Percentiles rank a stretch among this genome's conserved stretches.
Conservation (phyloP, 1,140 invertebrate genomes). For the Physella acuta region DNA sequence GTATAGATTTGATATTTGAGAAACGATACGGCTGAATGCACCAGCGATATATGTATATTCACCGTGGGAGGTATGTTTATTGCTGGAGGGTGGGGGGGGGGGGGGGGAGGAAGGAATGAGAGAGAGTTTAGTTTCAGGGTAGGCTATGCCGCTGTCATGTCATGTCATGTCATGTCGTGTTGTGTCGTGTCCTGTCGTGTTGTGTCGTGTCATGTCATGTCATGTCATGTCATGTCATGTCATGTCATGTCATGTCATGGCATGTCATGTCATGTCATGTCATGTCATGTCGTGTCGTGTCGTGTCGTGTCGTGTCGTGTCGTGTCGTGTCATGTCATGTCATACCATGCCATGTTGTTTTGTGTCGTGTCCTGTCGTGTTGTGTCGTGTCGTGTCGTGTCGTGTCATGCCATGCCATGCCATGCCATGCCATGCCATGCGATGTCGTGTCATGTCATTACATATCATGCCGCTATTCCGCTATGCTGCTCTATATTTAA, state of each 20-base stretch:
- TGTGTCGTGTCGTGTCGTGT: neutral
- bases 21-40: no score
- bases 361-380: neutral
- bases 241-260: slow-evolving; percentile 2
- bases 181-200: no score
- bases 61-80: no score
- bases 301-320: neutral
- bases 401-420: neutral
- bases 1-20: no score
- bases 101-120: no score
- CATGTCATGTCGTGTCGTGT: neutral
- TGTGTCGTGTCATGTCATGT: slow-evolving; percentile 12
- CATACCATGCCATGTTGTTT: neutral
- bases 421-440: neutral
- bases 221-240: slow-evolving; percentile 8
- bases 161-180: neutral
- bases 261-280: slow-evolving; percentile 6
- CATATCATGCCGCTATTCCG: no score
- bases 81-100: no score
- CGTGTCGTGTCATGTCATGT: neutral
- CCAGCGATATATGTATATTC: no score
- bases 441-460: neutral
- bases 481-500: no score
- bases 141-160: neutral
- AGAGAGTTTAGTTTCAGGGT: no score